Conservation (phyloP, 2,797 vertebrate genomes). For the Scarus forsteni region DNA sequence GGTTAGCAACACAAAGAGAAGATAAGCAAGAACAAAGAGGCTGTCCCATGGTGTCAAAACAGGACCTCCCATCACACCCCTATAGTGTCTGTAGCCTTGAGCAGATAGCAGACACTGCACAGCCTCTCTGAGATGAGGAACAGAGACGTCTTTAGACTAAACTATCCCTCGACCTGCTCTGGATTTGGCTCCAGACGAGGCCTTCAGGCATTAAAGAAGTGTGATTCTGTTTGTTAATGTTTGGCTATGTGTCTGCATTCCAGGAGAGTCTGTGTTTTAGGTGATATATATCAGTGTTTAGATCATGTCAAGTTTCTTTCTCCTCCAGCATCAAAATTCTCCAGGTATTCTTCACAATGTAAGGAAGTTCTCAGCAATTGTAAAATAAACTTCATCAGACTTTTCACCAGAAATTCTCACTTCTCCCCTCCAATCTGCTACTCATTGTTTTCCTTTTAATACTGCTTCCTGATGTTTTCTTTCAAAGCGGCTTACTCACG, state of each 20-base stretch:
- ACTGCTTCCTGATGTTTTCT: background rate
- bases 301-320: too few species aligned
- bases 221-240: conserved; percentile 20
- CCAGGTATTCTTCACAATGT: background rate
- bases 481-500: background rate
- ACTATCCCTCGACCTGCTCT: conserved; percentile 56
- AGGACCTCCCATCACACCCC: conserved; percentile 74
- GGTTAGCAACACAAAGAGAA: conserved; percentile 46
- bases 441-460: background rate
- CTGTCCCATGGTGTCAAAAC: conserved; percentile 78
- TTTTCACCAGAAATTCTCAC: background rate
- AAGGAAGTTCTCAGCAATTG: background rate
- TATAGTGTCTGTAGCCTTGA: conserved; percentile 52
- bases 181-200: conserved; percentile 32
- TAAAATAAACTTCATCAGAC: background rate
- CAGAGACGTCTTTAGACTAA: conserved; percentile 70
- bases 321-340: too few species aligned
- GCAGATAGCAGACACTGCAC: conserved; percentile 62
- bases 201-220: conserved; percentile 14
- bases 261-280: background rate
- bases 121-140: conserved; percentile 58
- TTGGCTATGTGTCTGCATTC: conserved; percentile 9
- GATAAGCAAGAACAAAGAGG: conserved; percentile 83
- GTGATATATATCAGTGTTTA: too few species aligned
- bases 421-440: background rate